Evolutionary conservation across 2,888 invertebrate species (phyloP).

Genomic region (Pocota personata): DNA sequence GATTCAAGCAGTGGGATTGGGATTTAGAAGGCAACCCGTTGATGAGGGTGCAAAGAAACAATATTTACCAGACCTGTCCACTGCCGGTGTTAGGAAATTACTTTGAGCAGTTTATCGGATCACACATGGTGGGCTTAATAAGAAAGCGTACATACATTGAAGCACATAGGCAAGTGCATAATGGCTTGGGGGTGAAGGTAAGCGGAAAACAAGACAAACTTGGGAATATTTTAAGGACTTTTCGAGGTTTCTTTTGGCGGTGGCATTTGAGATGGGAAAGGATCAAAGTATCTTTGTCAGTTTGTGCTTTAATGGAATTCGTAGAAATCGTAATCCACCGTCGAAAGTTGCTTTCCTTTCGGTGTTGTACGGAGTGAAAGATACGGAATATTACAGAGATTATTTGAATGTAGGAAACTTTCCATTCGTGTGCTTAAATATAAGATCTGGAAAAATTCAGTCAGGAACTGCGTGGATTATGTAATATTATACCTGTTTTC

Average conservation of each 20-base stretch:
- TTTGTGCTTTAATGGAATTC: slow-evolving; percentile 38
- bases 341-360: slow-evolving; percentile 35
- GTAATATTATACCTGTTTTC: neutral
- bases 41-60: slow-evolving; percentile 37
- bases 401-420: slow-evolving; percentile 1
- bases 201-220: neutral
- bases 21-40: neutral
- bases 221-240: slow-evolving; percentile 31
- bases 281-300: slow-evolving; percentile 42
- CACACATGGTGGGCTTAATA: slow-evolving; percentile 8
- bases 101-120: slow-evolving; percentile 47
- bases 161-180: neutral
- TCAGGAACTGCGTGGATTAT: neutral
- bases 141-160: neutral
- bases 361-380: neutral
- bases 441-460: neutral
- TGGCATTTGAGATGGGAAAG: slow-evolving; percentile 19
- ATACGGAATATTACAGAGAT: neutral
- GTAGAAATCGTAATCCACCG: slow-evolving; percentile 19
- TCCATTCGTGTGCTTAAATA: neutral
- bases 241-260: neutral
- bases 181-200: neutral
- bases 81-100: slow-evolving; percentile 35
- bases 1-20: neutral
- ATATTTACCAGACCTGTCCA: slow-evolving; percentile 9